Evolutionary conservation across 2,797 vertebrate genomes (phyloP).

Genomic region (Geotrypetes seraphini): DNA sequence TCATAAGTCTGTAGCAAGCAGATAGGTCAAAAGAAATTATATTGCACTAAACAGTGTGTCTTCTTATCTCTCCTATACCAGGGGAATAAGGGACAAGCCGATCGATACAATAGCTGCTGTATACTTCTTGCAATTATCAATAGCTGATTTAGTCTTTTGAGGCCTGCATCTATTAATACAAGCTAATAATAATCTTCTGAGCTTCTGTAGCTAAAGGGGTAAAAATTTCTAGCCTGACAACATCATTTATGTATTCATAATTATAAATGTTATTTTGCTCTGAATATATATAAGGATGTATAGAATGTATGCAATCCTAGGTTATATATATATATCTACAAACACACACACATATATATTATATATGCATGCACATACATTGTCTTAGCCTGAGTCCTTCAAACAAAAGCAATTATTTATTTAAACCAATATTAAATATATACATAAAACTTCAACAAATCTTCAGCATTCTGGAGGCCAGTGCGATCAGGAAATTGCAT

Average conservation of each 20-base stretch:
- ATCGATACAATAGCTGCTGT: conserved; percentile 96
- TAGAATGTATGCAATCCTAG: too few relatives aligned
- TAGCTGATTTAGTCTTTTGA: conserved; percentile 96
- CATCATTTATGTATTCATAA: conserved; percentile 12
- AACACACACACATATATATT: background rate
- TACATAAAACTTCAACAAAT: too few relatives aligned
- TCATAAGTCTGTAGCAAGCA: conserved; percentile 99
- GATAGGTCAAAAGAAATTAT: conserved; percentile 99
- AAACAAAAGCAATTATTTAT: too few relatives aligned
- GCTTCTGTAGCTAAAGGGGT: conserved; percentile 40
- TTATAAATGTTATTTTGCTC: background rate
- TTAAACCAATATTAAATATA: too few relatives aligned
- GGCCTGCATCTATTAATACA: conserved; percentile 94
- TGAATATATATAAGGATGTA: background rate
- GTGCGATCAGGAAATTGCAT: too few relatives aligned
- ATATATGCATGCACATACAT: too few relatives aligned
- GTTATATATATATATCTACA: background rate
- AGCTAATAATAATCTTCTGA: conserved; percentile 87
- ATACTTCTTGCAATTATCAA: conserved; percentile 98
- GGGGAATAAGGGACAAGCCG: conserved; percentile 94
- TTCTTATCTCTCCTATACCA: conserved; percentile 95
- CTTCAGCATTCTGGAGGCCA: too few relatives aligned
- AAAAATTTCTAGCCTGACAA: conserved; percentile 25
- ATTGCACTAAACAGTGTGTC: conserved; percentile 98
- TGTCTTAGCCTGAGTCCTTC: too few relatives aligned